Percentiles rank a stretch among this genome's conserved stretches.
These are phyloP conservation scores for Acanthosepion esculentum DNA, from an alignment of 2,888 invertebrate species.

Conservation along the genomic window DNA sequence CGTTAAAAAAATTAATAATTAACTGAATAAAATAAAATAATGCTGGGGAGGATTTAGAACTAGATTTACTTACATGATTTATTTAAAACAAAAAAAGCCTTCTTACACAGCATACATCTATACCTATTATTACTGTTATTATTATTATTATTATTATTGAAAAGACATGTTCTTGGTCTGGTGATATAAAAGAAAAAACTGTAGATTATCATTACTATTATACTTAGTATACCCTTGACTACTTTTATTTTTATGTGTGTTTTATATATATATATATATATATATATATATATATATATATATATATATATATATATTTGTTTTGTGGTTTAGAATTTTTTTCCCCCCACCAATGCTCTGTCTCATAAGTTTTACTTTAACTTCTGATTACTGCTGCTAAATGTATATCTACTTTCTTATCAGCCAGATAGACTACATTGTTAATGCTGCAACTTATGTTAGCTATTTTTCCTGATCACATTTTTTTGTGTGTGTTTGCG, in stretches of 20 bases:
- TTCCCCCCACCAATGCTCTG: background rate
- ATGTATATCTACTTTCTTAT: background rate
- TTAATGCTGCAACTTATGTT: background rate
- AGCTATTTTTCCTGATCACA: too few species aligned
- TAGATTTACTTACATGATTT: too few species aligned
- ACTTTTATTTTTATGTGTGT: background rate
- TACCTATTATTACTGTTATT: background rate
- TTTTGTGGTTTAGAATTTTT: background rate
- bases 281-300: too few species aligned
- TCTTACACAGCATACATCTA: too few species aligned
- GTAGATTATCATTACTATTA: slow-evolving; percentile 18
- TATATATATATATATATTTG: background rate
- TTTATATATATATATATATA: too few species aligned
- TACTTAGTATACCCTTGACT: background rate
- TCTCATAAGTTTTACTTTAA: background rate
- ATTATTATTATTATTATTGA: background rate
- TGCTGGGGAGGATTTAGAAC: too few species aligned
- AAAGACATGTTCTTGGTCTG: background rate
- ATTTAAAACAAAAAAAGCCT: too few species aligned
- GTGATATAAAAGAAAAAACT: background rate
- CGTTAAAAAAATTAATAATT: too few species aligned
- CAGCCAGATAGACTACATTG: background rate
- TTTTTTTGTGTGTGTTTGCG: too few species aligned
- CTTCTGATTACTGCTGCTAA: background rate
- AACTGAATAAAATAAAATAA: too few species aligned